These are phyloP conservation scores for Temnothorax curvispinosus DNA, from an alignment of 1,140 invertebrate genomes.

Conservation along the genomic window DNA sequence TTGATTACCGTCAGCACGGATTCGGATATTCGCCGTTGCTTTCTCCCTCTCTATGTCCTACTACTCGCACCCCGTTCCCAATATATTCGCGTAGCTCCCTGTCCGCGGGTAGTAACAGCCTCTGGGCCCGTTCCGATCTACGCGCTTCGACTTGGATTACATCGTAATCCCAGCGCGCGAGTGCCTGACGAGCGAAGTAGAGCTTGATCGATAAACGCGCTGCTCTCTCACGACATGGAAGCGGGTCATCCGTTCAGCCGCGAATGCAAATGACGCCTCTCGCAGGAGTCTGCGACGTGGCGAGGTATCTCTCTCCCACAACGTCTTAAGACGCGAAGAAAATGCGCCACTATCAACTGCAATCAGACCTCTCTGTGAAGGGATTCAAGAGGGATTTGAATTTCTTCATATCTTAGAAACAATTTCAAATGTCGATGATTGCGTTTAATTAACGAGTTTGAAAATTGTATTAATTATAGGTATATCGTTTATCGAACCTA, in stretches of 20 bases:
- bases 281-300: conserved; percentile 31
- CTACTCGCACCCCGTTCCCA: not conserved
- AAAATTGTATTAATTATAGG: not conserved
- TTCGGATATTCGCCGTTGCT: conserved; percentile 39
- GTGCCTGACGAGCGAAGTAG: conserved; percentile 43
- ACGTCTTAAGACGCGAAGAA: conserved; percentile 32
- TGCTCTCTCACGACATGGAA: conserved; percentile 40
- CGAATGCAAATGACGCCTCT: conserved; percentile 54
- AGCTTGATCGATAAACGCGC: conserved; percentile 57
- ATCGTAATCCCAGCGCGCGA: conserved; percentile 38
- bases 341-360: conserved; percentile 15
- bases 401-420: not conserved
- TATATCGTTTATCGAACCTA: not conserved
- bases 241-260: conserved; percentile 39
- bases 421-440: not conserved
- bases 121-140: conserved; percentile 29
- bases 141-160: conserved; percentile 58
- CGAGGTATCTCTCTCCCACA: not conserved
- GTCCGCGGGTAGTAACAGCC: conserved; percentile 26
- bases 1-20: conserved; percentile 53
- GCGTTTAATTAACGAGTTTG: not conserved
- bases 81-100: conserved; percentile 46
- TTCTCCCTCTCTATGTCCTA: not conserved
- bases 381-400: not conserved
- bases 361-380: conserved; percentile 1